Percentiles rank a stretch among this genome's conserved stretches.
Conservation (phyloP, 2,888 invertebrate genomes). For the Neoaliturus tenellus region DNA sequence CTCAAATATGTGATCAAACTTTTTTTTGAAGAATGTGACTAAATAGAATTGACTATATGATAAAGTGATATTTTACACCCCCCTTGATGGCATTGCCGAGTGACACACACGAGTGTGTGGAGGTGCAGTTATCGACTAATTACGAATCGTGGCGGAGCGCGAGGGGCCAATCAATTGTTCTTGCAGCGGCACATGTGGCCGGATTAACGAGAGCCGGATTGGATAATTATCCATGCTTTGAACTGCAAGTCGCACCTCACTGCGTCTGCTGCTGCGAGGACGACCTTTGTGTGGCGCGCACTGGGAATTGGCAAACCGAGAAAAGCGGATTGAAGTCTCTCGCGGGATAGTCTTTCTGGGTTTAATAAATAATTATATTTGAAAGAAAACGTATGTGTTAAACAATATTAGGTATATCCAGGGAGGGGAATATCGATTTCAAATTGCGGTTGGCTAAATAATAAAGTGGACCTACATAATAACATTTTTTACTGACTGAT, state of each 20-base stretch:
- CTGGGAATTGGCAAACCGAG: background rate
- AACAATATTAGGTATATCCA: too few relatives aligned
- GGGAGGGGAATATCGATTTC: too few relatives aligned
- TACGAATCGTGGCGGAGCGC: background rate
- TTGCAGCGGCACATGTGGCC: constrained; percentile 22
- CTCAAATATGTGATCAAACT: too few relatives aligned
- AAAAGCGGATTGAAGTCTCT: too few relatives aligned
- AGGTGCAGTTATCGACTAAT: background rate
- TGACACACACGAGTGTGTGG: background rate
- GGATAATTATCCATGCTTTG: constrained; percentile 50
- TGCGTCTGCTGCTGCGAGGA: background rate
- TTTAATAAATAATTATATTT: too few relatives aligned
- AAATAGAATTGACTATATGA: background rate
- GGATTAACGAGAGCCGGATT: constrained; percentile 5
- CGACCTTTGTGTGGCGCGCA: background rate
- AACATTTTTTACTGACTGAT: too few relatives aligned
- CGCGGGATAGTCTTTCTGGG: too few relatives aligned
- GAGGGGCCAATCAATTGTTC: constrained; percentile 34
- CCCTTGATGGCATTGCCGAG: background rate
- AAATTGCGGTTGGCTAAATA: too few relatives aligned
- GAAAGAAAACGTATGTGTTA: too few relatives aligned
- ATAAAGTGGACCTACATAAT: too few relatives aligned
- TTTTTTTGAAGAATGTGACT: too few relatives aligned
- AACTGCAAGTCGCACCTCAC: constrained; percentile 3
- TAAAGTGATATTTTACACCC: background rate